These are phyloP conservation scores for Pygoscelis adeliae DNA, from an alignment of 2,113 vertebrate genomes.

Conservation along the genomic window DNA sequence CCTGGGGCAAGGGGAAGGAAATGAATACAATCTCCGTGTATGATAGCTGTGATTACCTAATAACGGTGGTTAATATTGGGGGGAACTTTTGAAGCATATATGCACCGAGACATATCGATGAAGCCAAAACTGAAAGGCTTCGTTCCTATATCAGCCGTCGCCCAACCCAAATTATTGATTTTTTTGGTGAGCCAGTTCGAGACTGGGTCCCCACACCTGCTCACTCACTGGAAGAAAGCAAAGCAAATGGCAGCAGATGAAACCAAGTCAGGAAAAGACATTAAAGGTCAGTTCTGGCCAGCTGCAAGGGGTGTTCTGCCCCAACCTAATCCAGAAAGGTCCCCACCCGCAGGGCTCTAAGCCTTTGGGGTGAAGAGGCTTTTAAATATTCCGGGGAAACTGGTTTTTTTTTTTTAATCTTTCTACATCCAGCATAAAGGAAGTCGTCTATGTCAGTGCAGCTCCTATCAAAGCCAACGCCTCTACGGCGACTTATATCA, in stretches of 20 bases:
- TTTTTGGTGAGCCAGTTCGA: neutral
- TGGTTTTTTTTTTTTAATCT: neutral
- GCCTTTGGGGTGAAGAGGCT: neutral
- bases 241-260: neutral
- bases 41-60: neutral
- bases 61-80: neutral
- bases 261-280: neutral
- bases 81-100: neutral
- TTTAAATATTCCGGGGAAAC: neutral
- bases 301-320: neutral
- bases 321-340: neutral
- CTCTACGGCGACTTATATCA: accelerated
- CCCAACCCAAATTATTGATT: neutral
- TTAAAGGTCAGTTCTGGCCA: neutral
- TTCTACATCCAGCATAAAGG: neutral
- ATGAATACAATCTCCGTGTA: neutral
- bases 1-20: neutral
- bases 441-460: neutral
- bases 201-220: too few species aligned
- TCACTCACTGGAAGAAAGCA: neutral
- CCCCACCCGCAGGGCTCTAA: neutral
- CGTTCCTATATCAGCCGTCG: accelerated
- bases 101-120: accelerated
- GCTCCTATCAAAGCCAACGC: neutral
- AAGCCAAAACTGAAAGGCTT: neutral